phyloP scores from a whole-genome alignment of 2,797 vertebrate genomes.

The Trematomus bernacchii region DNA sequence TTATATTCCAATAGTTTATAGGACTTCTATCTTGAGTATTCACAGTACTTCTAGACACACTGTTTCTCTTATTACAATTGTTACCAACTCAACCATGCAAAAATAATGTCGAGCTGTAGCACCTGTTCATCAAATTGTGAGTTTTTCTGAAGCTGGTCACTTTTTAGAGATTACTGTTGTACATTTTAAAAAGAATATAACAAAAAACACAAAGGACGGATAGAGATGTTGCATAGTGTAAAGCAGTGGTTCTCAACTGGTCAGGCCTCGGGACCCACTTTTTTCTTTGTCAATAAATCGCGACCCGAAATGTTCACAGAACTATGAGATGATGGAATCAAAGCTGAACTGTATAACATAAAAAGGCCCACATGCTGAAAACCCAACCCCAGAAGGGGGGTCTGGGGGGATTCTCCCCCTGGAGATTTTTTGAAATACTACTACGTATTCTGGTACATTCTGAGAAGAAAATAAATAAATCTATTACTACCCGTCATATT shows the following conservation, averaged over 20 bases:
- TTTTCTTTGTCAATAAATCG: too few relatives aligned
- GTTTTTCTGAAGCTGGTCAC: conserved; percentile 9
- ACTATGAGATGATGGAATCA: too few relatives aligned
- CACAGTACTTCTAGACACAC: not conserved
- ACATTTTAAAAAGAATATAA: not conserved
- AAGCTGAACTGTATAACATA: too few relatives aligned
- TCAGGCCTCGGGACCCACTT: too few relatives aligned
- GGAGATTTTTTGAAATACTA: too few relatives aligned
- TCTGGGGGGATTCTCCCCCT: too few relatives aligned
- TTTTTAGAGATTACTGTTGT: not conserved
- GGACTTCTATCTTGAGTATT: not conserved
- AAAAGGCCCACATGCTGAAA: too few relatives aligned
- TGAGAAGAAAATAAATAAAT: too few relatives aligned
- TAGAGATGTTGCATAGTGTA: not conserved
- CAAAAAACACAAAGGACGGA: not conserved
- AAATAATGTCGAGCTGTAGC: not conserved
- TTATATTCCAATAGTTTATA: not conserved
- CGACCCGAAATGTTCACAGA: too few relatives aligned
- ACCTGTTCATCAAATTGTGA: not conserved
- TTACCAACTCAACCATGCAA: not conserved
- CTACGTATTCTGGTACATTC: too few relatives aligned
- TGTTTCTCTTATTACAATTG: not conserved
- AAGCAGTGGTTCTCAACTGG: not conserved
- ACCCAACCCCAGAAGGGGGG: too few relatives aligned
- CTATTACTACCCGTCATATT: too few relatives aligned